Evolutionary conservation across 2,888 invertebrate genomes (phyloP), one percentile per base, ranked within the genome.

Genomic region (Hydraecia micacea): DNA sequence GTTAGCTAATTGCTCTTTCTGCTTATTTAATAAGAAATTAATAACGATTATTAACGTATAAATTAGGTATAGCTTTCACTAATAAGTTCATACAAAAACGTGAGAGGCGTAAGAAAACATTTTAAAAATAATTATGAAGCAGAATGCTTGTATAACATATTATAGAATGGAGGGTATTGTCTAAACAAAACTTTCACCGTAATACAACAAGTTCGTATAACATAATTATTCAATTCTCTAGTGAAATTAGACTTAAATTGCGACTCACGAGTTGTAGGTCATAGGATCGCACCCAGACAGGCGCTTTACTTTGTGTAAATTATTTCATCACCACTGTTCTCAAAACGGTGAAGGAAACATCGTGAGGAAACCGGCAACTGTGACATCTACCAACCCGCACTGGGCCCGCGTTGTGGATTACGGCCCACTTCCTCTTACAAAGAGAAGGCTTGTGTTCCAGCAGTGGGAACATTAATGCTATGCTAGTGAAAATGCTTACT

Each of bases 191-290:
- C 13, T 13, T n/a, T 25, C 18, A 13, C 5, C 11, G 25, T n/a
- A 32, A 52, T n/a, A 36, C 21, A 5, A n/a, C 18, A 76, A 63
- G 2, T 55, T 70, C 7, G 32, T 77, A 39, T 32, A 39, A 68
- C 42, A 36, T 25, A 63, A 39, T n/a, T 65, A 11, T 32, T 49
- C 5, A 49, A 66, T 75, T 81, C 11, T 63, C 52, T 18, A 42
- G 28, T n/a, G 25, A 28, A 75, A 49, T 18, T 15, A 6, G 49
- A 46, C 15, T 46, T 46, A 46, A 15, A 15, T 15, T 5, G 46
- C 15, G 46, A 46, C 15, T 46, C 5, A 46, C 46, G 46, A 46
- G 15, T 5, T 5, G 15, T 46, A 46, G 5, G 46, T 46, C 46
- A 15, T 46, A 46, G 46, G 46, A 15, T 46, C 15, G 46, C 15